Conservation (phyloP, 2,113 vertebrate genomes). For the Bubalus kerabau region DNA sequence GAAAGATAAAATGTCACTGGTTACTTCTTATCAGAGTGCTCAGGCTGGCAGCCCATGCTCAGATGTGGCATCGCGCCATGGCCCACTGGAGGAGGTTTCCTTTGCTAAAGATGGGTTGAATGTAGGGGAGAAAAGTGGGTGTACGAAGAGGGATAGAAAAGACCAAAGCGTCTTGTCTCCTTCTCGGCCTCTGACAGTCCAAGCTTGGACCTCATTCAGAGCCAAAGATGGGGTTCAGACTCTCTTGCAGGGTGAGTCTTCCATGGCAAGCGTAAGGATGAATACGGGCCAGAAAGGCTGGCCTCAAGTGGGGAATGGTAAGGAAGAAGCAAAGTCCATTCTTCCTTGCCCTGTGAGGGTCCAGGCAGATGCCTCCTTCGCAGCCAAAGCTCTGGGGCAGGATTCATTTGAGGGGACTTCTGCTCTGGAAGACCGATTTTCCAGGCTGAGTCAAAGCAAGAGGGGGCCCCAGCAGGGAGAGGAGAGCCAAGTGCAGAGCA, state of each 20-base stretch:
- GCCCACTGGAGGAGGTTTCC: not conserved
- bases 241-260: not conserved
- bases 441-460: not conserved
- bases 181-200: conserved; percentile 2
- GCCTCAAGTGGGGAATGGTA: not conserved
- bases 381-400: not conserved
- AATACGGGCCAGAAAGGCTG: not conserved
- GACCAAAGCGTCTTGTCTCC: not conserved
- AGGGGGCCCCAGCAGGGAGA: not conserved
- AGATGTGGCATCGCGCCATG: not conserved
- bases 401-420: not conserved
- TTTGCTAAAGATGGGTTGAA: not conserved
- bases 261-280: not conserved
- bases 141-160: not conserved
- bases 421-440: not conserved
- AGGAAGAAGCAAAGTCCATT: not conserved
- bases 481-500: not conserved
- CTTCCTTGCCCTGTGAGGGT: not conserved
- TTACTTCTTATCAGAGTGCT: not conserved
- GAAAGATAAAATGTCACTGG: not conserved
- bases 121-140: not conserved
- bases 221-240: not conserved
- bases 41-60: not conserved
- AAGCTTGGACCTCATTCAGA: not conserved
- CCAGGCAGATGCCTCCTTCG: not conserved